Conservation (phyloP, 2,888 invertebrate genomes). For the Leptothorax acervorum region DNA sequence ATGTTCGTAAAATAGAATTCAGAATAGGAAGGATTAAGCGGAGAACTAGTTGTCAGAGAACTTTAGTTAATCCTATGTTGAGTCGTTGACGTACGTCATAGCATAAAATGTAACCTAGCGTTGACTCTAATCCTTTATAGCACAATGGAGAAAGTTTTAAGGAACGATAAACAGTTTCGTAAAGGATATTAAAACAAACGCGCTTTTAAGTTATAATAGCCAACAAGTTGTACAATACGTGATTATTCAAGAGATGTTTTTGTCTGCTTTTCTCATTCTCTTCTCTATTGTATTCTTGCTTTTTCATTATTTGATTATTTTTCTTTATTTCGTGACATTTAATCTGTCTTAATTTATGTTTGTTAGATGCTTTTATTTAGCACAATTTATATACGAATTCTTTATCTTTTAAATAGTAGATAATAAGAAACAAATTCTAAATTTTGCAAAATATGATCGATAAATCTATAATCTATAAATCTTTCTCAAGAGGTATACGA, state of each 20-base stretch:
- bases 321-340: neutral
- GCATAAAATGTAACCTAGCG: constrained; percentile 30
- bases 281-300: neutral
- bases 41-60: constrained; percentile 31
- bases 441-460: neutral
- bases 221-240: constrained; percentile 2
- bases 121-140: constrained; percentile 34
- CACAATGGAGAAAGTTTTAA: constrained; percentile 34
- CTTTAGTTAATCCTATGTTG: constrained; percentile 45
- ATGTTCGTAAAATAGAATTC: constrained; percentile 18
- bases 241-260: neutral
- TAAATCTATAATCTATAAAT: neutral
- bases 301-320: constrained; percentile 4
- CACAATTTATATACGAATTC: neutral
- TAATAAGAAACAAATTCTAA: neutral
- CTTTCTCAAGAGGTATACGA: neutral
- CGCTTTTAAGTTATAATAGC: constrained; percentile 19
- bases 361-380: neutral
- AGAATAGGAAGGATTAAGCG: constrained; percentile 29
- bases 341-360: neutral
- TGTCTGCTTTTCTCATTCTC: neutral
- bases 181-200: constrained; percentile 9
- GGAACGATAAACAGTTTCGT: constrained; percentile 30
- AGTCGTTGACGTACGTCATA: constrained; percentile 38
- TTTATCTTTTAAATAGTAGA: neutral